Evolutionary conservation across 2,888 invertebrate species (phyloP).

Genomic region (Drosophila anomelani): DNA sequence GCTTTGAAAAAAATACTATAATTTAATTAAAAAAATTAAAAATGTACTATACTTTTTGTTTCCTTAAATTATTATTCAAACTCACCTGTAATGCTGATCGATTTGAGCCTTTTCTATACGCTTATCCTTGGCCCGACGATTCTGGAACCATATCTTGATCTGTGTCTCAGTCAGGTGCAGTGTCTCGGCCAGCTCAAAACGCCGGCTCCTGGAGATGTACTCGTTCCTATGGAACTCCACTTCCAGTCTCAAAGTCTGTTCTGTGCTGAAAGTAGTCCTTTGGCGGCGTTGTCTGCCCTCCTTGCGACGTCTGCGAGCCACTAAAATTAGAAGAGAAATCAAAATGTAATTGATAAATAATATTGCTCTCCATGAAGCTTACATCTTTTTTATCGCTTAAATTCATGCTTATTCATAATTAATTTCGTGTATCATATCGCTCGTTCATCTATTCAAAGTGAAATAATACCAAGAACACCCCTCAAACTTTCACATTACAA

Average conservation of each 20-base stretch:
- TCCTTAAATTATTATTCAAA: background rate
- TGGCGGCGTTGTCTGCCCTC: conserved; percentile 95
- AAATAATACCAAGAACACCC: background rate
- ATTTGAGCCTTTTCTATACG: conserved; percentile 97
- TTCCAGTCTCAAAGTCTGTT: conserved; percentile 95
- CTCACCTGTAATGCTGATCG: conserved; percentile 96
- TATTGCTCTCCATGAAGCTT: background rate
- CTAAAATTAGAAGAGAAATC: conserved; percentile 85
- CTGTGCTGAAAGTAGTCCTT: conserved; percentile 96
- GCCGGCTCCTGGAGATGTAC: conserved; percentile 94
- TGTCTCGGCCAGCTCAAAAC: conserved; percentile 91
- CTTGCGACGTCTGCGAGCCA: conserved; percentile 93
- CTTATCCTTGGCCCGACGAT: conserved; percentile 97
- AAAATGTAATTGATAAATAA: background rate
- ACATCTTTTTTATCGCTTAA: background rate
- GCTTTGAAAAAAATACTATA: background rate
- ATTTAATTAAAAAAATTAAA: too few species aligned
- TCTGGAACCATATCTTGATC: conserved; percentile 97
- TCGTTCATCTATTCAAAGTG: conserved; percentile 13
- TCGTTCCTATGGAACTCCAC: conserved; percentile 96
- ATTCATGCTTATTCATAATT: conserved; percentile 5
- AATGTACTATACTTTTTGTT: background rate
- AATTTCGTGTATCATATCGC: background rate
- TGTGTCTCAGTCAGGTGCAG: conserved; percentile 91
- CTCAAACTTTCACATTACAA: background rate